Conservation (phyloP, 2,113 vertebrate species). For the Solea solea region DNA sequence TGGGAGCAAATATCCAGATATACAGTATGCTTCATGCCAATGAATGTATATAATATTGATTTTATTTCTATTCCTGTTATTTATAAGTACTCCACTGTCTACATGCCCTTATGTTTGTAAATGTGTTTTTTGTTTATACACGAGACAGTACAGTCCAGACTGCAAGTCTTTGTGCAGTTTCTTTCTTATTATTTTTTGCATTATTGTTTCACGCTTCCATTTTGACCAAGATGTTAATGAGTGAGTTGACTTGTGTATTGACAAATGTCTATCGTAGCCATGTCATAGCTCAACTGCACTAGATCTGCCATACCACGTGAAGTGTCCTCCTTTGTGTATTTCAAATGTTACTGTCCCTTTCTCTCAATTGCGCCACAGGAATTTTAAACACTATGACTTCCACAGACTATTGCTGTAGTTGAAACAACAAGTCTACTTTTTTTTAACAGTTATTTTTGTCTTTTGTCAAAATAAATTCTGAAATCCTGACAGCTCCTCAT, state of each 20-base stretch:
- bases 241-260: slow-evolving; percentile 26
- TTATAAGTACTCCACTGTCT: slow-evolving; percentile 58
- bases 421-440: slow-evolving; percentile 42
- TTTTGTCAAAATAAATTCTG: slow-evolving; percentile 65
- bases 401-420: slow-evolving; percentile 20
- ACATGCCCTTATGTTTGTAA: slow-evolving; percentile 41
- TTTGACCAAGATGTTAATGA: slow-evolving; percentile 12
- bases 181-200: not conserved
- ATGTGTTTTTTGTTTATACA: slow-evolving; percentile 59
- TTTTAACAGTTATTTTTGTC: slow-evolving; percentile 46
- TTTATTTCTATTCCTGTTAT: slow-evolving; percentile 53
- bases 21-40: slow-evolving; percentile 18
- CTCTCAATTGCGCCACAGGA: slow-evolving; percentile 32
- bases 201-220: slow-evolving; percentile 36
- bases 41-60: slow-evolving; percentile 58
- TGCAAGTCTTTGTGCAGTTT: not conserved
- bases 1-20: slow-evolving; percentile 24
- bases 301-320: not conserved
- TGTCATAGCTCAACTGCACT: slow-evolving; percentile 9
- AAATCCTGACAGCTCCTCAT: not conserved
- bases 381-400: slow-evolving; percentile 34
- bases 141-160: not conserved
- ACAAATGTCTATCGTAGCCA: not conserved
- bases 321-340: too few species aligned
- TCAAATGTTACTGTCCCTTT: too few species aligned